phyloP scores from a whole-genome alignment of 2,113 vertebrate genomes.

The Heteronetta atricapilla region DNA sequence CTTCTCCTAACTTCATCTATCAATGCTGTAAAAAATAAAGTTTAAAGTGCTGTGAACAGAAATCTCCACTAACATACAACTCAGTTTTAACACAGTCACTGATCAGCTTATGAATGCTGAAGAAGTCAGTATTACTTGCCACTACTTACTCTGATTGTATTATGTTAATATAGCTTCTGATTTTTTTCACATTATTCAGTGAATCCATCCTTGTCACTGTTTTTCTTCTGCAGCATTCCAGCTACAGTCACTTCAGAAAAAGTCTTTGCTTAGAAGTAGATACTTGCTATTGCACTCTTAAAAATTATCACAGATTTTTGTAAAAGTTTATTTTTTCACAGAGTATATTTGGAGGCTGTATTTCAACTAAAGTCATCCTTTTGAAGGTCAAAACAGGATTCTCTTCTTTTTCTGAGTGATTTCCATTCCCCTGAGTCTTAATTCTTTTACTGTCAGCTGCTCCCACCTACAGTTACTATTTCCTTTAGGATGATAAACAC shows the following conservation, averaged over 20 bases:
- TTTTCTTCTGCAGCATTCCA: background rate
- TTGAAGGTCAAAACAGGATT: background rate
- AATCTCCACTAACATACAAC: background rate
- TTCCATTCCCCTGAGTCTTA: background rate
- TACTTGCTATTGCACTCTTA: background rate
- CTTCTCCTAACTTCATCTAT: background rate
- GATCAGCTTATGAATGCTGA: background rate
- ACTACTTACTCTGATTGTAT: background rate
- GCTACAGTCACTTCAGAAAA: background rate
- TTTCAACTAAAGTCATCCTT: background rate
- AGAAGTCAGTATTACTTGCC: background rate
- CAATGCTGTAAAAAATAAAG: background rate
- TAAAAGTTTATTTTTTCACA: background rate
- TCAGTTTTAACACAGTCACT: background rate
- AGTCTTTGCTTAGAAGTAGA: background rate
- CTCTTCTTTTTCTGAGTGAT: background rate
- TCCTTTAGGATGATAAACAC: conserved; percentile 16
- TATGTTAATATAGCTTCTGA: background rate
- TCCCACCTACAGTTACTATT: background rate
- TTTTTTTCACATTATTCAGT: background rate
- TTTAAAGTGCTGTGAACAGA: background rate
- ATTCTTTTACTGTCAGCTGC: conserved; percentile 8
- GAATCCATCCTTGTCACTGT: background rate
- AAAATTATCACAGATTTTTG: background rate
- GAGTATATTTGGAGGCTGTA: background rate